A percentile compares a stretch with the other conserved stretches of the same genome.
These are phyloP conservation scores for Mirounga angustirostris DNA, from an alignment of 2,113 vertebrate genomes.

Conservation along the genomic window DNA sequence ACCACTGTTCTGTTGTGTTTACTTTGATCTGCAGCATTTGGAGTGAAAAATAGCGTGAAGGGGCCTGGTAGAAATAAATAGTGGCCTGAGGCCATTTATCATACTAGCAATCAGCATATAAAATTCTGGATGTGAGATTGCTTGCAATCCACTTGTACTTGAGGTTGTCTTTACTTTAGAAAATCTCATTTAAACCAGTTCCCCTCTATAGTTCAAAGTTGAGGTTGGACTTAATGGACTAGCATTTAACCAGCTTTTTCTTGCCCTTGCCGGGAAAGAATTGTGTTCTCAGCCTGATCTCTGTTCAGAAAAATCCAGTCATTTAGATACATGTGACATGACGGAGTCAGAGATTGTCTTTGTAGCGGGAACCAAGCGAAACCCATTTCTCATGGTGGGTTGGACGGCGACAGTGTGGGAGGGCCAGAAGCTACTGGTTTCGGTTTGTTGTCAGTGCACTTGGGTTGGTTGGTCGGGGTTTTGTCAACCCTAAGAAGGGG, in stretches of 20 bases:
- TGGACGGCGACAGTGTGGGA: neutral
- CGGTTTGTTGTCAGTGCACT: conserved; percentile 56
- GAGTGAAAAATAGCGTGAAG: conserved; percentile 55
- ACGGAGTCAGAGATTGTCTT: neutral
- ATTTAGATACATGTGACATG: neutral
- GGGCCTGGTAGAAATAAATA: conserved; percentile 70
- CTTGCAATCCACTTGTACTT: conserved; percentile 43
- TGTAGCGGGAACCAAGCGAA: neutral
- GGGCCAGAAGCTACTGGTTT: conserved; percentile 7
- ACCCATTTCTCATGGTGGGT: neutral
- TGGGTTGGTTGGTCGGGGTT: neutral
- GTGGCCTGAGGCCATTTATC: conserved; percentile 67
- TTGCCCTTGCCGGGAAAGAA: neutral
- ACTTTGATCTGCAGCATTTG: conserved; percentile 46
- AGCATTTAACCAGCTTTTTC: neutral
- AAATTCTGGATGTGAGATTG: neutral
- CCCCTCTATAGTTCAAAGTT: conserved; percentile 82
- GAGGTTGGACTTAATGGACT: conserved; percentile 48
- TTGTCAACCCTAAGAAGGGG: conserved; percentile 61
- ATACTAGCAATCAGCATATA: conserved; percentile 55
- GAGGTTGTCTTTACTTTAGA: conserved; percentile 65
- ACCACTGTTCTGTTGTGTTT: conserved; percentile 35
- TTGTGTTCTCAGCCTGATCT: neutral
- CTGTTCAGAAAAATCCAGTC: neutral
- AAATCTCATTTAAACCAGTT: conserved; percentile 75